Conservation (phyloP, 2,113 vertebrate genomes). For the Salvelinus alpinus region DNA sequence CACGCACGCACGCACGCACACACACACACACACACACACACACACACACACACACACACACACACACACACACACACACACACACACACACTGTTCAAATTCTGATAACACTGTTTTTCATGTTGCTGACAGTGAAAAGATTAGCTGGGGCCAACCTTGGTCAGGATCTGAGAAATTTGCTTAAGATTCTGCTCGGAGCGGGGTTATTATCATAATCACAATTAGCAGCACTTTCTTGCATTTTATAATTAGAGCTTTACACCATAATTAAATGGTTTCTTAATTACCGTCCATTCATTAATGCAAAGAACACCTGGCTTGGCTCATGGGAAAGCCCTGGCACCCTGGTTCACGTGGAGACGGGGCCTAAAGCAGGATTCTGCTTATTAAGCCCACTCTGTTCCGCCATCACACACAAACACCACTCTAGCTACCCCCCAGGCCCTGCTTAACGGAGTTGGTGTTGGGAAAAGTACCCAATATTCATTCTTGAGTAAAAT, state of each 20-base stretch:
- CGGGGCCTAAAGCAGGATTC: background rate
- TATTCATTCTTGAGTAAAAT: too few relatives aligned
- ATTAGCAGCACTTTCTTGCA: conserved; percentile 6
- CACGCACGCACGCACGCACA: background rate
- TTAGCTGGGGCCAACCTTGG: background rate
- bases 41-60: background rate
- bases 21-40: background rate
- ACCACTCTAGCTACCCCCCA: background rate
- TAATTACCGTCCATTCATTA: conserved; percentile 7
- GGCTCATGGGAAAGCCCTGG: conserved; percentile 5
- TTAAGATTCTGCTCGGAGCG: background rate
- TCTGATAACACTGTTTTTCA: background rate
- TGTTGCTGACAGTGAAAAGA: conserved; percentile 5
- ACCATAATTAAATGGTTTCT: background rate
- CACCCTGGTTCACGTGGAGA: conserved; percentile 3
- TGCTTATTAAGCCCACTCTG: background rate
- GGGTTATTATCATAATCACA: conserved; percentile 5
- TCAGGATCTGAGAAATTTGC: background rate
- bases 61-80: background rate
- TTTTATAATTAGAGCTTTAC: conserved; percentile 9
- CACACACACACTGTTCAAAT: background rate
- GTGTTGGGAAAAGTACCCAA: too few relatives aligned
- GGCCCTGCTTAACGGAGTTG: background rate
- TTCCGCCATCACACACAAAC: background rate
- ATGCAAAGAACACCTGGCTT: conserved; percentile 11